A percentile compares a stretch with the other conserved stretches of the same genome.
phyloP scores from a whole-genome alignment of 2,888 invertebrate species.

The Busseola fusca region DNA sequence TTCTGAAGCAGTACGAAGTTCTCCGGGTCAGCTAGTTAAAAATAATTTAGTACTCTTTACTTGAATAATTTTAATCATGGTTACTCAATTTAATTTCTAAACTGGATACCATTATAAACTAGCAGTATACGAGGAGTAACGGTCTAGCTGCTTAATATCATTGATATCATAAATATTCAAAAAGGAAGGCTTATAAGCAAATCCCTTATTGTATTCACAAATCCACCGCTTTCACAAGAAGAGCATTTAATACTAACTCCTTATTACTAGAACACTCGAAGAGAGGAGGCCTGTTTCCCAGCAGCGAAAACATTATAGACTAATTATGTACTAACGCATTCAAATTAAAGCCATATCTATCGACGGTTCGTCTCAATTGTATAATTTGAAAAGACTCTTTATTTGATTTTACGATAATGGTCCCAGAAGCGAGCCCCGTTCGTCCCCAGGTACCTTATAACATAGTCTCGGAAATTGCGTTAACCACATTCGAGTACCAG shows the following conservation, averaged over 20 bases:
- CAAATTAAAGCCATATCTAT: conserved; percentile 49
- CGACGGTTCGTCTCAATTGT: conserved; percentile 78
- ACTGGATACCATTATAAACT: neutral
- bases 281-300: neutral
- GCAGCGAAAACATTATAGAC: neutral
- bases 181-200: no score
- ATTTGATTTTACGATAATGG: conserved; percentile 86
- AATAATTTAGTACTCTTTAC: neutral
- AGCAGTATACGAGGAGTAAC: neutral
- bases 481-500: conserved; percentile 87
- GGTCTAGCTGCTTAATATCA: neutral
- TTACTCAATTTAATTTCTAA: no score
- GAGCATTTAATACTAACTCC: neutral
- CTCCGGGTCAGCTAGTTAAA: no score
- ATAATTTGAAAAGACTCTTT: conserved; percentile 78
- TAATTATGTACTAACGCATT: conserved; percentile 7
- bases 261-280: neutral
- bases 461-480: conserved; percentile 87
- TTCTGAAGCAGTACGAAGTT: no score
- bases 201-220: no score
- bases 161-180: neutral
- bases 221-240: no score
- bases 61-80: neutral
- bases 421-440: conserved; percentile 70
- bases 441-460: conserved; percentile 81